Evolutionary conservation across 2,797 vertebrate genomes (phyloP).

Genomic region (Hoplostethus mediterraneus): DNA sequence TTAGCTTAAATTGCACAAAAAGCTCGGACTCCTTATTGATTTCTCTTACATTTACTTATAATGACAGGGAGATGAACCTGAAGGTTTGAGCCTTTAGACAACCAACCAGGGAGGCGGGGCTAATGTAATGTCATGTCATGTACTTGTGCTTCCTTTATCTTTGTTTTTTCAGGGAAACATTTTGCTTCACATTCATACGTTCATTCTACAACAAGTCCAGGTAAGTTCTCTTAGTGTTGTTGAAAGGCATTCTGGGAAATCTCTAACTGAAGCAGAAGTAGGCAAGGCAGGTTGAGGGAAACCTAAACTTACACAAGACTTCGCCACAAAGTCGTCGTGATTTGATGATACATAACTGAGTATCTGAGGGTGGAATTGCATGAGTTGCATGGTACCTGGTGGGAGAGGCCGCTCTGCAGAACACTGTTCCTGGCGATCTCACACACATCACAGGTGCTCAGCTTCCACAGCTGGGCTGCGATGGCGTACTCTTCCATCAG

Average conservation of each 20-base stretch:
- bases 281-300: too few relatives aligned
- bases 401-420: slow-evolving; percentile 93
- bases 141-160: too few relatives aligned
- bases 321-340: too few relatives aligned
- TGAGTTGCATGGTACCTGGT: slow-evolving; percentile 86
- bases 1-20: neutral
- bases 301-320: too few relatives aligned
- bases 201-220: too few relatives aligned
- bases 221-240: too few relatives aligned
- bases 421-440: slow-evolving; percentile 98
- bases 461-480: slow-evolving; percentile 97
- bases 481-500: slow-evolving; percentile 99
- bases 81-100: neutral
- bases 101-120: neutral
- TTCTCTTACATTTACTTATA: neutral
- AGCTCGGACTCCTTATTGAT: neutral
- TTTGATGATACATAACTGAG: too few relatives aligned
- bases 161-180: too few relatives aligned
- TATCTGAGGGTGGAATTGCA: too few relatives aligned
- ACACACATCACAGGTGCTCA: slow-evolving; percentile 96
- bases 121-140: neutral
- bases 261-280: too few relatives aligned
- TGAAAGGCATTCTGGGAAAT: too few relatives aligned
- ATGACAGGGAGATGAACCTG: neutral
- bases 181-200: neutral